A percentile compares a stretch with the other conserved stretches of the same genome.
Evolutionary conservation across 23 tunicate genomes (phyloP).

Genomic region (Diplosoma virens): DNA sequence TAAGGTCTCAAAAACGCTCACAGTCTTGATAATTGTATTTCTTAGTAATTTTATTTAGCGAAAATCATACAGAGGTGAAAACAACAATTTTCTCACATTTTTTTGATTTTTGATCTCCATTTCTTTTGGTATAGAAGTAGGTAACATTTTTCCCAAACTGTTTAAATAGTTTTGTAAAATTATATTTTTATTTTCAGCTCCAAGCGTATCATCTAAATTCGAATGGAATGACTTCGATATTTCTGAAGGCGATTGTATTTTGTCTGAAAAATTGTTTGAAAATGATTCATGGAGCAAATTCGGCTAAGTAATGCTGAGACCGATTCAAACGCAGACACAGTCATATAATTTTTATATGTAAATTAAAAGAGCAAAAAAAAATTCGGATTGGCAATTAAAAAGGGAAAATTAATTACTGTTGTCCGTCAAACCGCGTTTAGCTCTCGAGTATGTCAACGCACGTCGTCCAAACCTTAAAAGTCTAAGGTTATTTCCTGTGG

Average conservation of each 20-base stretch:
- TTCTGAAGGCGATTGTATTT: neutral
- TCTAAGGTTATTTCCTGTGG: slow-evolving; percentile 34
- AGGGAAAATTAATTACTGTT: neutral
- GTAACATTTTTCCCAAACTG: slow-evolving; percentile 28
- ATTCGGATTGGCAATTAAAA: neutral
- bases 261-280: no score
- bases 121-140: neutral
- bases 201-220: neutral
- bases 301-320: no score
- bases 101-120: neutral
- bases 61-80: no score
- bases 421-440: neutral
- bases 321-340: no score
- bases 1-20: no score
- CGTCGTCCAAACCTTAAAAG: slow-evolving; percentile 4
- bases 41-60: no score
- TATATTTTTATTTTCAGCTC: slow-evolving; percentile 39
- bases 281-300: no score
- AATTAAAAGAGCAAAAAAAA: slow-evolving; percentile 2
- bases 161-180: slow-evolving; percentile 65
- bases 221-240: slow-evolving; percentile 31
- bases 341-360: slow-evolving; percentile 17
- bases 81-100: no score
- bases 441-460: neutral
- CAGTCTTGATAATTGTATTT: no score